phyloP scores from a whole-genome alignment of 2,888 invertebrate species.

The Apomyelois bistriatella region DNA sequence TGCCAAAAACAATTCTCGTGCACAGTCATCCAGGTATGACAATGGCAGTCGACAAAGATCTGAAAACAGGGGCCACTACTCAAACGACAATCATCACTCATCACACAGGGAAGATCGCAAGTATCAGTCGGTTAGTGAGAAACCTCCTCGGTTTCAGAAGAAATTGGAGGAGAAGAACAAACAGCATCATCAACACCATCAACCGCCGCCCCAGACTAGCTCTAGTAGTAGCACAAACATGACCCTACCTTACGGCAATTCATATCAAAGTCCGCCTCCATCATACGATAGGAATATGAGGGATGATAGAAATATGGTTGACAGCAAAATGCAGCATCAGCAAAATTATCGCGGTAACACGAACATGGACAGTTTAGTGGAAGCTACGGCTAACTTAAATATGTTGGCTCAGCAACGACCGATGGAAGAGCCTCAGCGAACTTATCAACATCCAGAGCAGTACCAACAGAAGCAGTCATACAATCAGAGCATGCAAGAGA shows the following conservation, averaged over 20 bases:
- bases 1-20: slow-evolving; percentile 51
- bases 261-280: slow-evolving; percentile 44
- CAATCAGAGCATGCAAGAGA: slow-evolving; percentile 46
- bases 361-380: slow-evolving; percentile 57
- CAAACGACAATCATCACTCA: slow-evolving; percentile 54
- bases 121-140: slow-evolving; percentile 71
- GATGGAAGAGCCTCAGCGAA: slow-evolving; percentile 41
- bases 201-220: slow-evolving; percentile 39
- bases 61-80: slow-evolving; percentile 56
- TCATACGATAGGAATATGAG: slow-evolving; percentile 56
- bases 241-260: slow-evolving; percentile 48
- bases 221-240: slow-evolving; percentile 39
- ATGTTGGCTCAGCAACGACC: slow-evolving; percentile 45
- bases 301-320: slow-evolving; percentile 46
- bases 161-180: slow-evolving; percentile 73
- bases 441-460: slow-evolving; percentile 45
- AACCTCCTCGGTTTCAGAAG: slow-evolving; percentile 82
- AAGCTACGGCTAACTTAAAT: slow-evolving; percentile 57
- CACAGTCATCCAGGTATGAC: slow-evolving; percentile 57
- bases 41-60: slow-evolving; percentile 46
- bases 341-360: slow-evolving; percentile 45
- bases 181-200: slow-evolving; percentile 53
- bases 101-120: slow-evolving; percentile 61
- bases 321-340: slow-evolving; percentile 41
- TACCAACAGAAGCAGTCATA: slow-evolving; percentile 47